Evolutionary conservation across 2,113 vertebrate species (phyloP).

Genomic region (Thunnus thynnus): DNA sequence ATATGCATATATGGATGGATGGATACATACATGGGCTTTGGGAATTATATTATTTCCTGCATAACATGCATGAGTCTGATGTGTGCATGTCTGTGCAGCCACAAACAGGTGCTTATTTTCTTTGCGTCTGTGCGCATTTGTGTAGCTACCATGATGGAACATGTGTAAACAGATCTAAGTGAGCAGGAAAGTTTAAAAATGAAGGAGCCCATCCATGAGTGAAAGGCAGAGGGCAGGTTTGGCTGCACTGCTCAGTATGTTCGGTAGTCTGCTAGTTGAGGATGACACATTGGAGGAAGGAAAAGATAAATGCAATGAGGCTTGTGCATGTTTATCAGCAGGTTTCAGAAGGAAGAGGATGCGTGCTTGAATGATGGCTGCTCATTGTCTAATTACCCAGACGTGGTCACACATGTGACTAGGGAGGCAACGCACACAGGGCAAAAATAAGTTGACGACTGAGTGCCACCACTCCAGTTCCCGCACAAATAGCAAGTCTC

Average conservation of each 20-base stretch:
- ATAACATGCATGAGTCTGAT: background rate
- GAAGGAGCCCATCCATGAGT: conserved; percentile 20
- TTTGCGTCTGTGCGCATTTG: conserved; percentile 6
- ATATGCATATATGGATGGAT: background rate
- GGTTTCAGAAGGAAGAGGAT: conserved; percentile 28
- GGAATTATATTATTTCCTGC: conserved; percentile 21
- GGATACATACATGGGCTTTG: conserved; percentile 9
- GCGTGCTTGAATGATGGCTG: conserved; percentile 33
- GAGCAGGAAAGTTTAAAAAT: background rate
- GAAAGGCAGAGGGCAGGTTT: conserved; percentile 35
- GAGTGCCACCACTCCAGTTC: background rate
- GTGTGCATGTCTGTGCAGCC: conserved; percentile 24
- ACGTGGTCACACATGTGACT: background rate
- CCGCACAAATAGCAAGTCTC: conserved; percentile 11
- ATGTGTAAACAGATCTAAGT: conserved; percentile 8
- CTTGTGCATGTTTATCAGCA: conserved; percentile 46
- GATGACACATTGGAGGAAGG: background rate
- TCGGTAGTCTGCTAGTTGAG: background rate
- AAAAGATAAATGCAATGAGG: conserved; percentile 33
- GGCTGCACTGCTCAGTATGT: background rate
- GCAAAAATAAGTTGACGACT: conserved; percentile 29
- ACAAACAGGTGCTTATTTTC: conserved; percentile 42
- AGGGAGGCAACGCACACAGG: conserved; percentile 2
- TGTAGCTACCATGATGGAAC: background rate
- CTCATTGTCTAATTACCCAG: conserved; percentile 47